phyloP scores from a whole-genome alignment of 2,113 vertebrate genomes.

The Callipepla squamata region DNA sequence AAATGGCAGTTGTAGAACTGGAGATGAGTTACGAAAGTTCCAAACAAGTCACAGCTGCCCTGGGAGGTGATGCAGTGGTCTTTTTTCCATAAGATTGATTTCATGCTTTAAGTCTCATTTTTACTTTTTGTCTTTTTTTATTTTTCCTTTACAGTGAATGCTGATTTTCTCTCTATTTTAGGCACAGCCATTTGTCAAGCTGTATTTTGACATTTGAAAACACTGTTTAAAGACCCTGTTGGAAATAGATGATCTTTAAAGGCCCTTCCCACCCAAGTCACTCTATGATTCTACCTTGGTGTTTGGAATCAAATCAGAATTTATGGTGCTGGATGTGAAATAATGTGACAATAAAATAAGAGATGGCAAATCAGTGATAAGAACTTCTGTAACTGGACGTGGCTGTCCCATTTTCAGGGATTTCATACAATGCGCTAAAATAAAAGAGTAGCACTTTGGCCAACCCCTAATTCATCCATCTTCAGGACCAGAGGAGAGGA shows the following conservation, averaged over 20 bases:
- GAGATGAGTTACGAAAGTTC: too few species aligned
- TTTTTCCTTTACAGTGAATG: neutral
- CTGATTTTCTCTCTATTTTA: neutral
- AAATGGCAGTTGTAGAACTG: neutral
- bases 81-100: neutral
- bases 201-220: neutral
- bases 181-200: neutral
- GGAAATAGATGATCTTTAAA: too few species aligned
- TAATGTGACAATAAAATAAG: slow-evolving; percentile 5
- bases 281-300: neutral
- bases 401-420: slow-evolving; percentile 8
- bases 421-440: neutral
- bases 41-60: fast-evolving
- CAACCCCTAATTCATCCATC: neutral
- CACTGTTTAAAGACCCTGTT: neutral
- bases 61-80: neutral
- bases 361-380: neutral
- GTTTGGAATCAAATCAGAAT: neutral
- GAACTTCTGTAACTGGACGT: slow-evolving; percentile 20
- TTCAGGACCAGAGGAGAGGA: neutral
- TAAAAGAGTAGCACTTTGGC: neutral
- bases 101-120: neutral
- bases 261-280: neutral
- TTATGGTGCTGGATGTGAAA: neutral
- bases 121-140: too few species aligned